A percentile compares a stretch with the other conserved stretches of the same genome.
phyloP scores from a whole-genome alignment of 2,888 invertebrate species.

The Drosophila cognata region DNA sequence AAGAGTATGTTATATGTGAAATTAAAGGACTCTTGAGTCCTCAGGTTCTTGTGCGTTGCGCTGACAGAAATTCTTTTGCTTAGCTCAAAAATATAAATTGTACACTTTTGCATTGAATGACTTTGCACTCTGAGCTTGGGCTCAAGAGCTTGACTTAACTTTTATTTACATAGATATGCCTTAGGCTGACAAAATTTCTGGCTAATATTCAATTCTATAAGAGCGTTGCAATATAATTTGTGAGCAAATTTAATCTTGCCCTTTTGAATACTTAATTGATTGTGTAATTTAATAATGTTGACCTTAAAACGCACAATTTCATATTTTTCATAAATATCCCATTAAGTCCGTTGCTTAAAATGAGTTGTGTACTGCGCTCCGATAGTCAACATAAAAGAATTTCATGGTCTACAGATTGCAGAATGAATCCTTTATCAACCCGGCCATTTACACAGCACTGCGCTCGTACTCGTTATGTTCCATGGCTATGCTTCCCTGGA shows the following conservation, averaged over 20 bases:
- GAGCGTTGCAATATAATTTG: constrained; percentile 1
- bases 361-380: not conserved
- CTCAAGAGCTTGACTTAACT: constrained; percentile 1
- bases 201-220: constrained; percentile 15
- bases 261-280: constrained; percentile 25
- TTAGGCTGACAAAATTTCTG: constrained; percentile 10
- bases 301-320: constrained; percentile 11
- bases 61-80: not conserved
- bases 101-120: constrained; percentile 8
- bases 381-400: constrained; percentile 26
- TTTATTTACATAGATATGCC: not conserved
- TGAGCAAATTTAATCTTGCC: not conserved
- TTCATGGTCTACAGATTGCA: constrained; percentile 27
- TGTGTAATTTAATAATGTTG: constrained; percentile 21
- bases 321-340: constrained; percentile 13
- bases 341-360: not conserved
- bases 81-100: constrained; percentile 4
- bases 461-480: constrained; percentile 10
- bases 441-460: constrained; percentile 4
- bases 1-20: constrained; percentile 48
- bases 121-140: constrained; percentile 26
- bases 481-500: constrained; percentile 15
- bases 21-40: constrained; percentile 30
- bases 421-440: constrained; percentile 17
- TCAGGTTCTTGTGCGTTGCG: constrained; percentile 1